These are phyloP conservation scores for Catostomus latipinnis DNA, from an alignment of 2,797 vertebrate species.

Conservation along the genomic window DNA sequence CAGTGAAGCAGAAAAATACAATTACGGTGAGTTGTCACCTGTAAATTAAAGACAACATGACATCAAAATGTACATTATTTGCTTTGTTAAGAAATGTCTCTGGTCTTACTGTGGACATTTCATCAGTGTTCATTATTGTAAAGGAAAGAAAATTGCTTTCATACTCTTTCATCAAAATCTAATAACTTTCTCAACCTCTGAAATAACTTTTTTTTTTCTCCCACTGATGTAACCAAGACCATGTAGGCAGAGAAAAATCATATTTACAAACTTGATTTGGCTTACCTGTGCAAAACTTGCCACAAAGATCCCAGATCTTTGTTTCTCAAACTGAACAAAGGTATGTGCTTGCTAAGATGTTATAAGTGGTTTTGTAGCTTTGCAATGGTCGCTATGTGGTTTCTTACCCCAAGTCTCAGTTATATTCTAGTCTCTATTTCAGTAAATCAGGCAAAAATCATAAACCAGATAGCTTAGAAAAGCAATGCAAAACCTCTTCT, in stretches of 20 bases:
- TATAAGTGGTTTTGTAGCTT: too few species aligned
- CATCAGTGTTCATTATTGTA: background rate
- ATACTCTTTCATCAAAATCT: background rate
- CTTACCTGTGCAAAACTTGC: too few species aligned
- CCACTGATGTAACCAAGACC: background rate
- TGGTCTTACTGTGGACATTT: background rate
- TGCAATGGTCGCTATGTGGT: too few species aligned
- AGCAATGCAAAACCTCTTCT: too few species aligned
- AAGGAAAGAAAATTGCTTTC: background rate
- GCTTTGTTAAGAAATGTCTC: background rate
- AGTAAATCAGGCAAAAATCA: too few species aligned
- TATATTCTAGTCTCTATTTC: too few species aligned
- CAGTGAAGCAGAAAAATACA: slow-evolving; percentile 12
- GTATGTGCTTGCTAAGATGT: background rate
- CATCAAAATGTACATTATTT: slow-evolving; percentile 7
- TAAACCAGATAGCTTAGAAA: too few species aligned
- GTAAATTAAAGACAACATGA: slow-evolving; percentile 13
- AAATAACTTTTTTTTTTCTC: background rate
- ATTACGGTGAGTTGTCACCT: slow-evolving; percentile 3
- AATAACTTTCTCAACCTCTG: background rate
- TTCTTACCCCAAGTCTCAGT: too few species aligned
- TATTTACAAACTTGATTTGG: background rate
- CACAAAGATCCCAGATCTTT: too few species aligned
- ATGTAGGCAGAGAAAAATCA: background rate
- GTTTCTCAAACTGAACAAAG: too few species aligned